Evolutionary conservation across 2,888 invertebrate species (phyloP).

Genomic region (Drosophila emarginata): DNA sequence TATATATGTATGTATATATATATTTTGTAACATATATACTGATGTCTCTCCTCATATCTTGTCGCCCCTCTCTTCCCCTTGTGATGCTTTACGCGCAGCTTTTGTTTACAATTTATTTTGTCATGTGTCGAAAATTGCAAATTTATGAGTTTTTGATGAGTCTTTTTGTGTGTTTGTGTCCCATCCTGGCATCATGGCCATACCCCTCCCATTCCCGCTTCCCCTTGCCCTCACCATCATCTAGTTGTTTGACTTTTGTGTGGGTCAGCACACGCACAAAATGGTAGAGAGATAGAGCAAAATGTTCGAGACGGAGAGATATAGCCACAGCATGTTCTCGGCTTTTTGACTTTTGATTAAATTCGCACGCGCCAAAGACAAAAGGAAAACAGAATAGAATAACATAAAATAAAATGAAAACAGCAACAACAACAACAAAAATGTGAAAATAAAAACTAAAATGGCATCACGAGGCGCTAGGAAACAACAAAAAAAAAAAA

Average conservation of each 20-base stretch:
- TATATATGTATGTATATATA: too few species aligned
- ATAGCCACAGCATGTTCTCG: constrained; percentile 35
- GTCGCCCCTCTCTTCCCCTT: neutral
- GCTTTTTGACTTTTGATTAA: constrained; percentile 73
- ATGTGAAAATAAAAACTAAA: constrained; percentile 16
- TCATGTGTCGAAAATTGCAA: constrained; percentile 77
- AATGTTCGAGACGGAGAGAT: neutral
- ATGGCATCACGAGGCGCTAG: constrained; percentile 5
- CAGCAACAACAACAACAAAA: constrained; percentile 17
- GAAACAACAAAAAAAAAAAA: neutral
- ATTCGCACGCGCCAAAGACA: constrained; percentile 62
- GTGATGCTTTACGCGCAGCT: constrained; percentile 40
- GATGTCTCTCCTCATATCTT: too few species aligned
- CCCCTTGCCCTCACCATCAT: neutral
- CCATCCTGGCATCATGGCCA: constrained; percentile 14
- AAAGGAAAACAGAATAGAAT: constrained; percentile 20
- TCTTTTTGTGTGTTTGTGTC: constrained; percentile 56
- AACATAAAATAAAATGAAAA: constrained; percentile 36
- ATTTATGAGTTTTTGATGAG: constrained; percentile 81
- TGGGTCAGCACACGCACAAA: constrained; percentile 57
- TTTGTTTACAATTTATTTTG: constrained; percentile 74
- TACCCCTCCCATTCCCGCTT: too few species aligned
- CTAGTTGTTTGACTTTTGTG: constrained; percentile 36
- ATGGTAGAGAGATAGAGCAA: constrained; percentile 18
- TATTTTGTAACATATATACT: too few species aligned